Evolutionary conservation across 1,140 invertebrate genomes (phyloP).

Genomic region (Zaprionus africanus): DNA sequence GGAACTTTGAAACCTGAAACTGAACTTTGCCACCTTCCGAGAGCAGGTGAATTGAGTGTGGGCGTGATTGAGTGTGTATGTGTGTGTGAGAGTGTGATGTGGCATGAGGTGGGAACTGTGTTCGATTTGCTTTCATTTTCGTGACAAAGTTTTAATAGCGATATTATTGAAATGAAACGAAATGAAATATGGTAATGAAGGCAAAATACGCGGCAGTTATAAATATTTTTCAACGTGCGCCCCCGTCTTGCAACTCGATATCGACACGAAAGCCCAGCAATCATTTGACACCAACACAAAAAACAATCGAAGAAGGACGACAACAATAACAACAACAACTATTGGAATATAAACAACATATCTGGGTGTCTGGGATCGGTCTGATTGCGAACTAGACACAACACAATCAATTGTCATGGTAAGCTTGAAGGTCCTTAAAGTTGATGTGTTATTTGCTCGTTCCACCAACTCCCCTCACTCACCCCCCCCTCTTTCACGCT

Average conservation of each 20-base stretch:
- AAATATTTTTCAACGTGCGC: constrained; percentile 48
- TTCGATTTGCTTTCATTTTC: constrained; percentile 75
- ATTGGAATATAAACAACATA: constrained; percentile 32
- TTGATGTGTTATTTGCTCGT: neutral
- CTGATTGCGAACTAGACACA: constrained; percentile 29
- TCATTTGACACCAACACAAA: constrained; percentile 54
- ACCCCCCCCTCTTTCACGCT: neutral
- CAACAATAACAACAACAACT: constrained; percentile 18
- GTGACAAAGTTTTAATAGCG: constrained; percentile 83
- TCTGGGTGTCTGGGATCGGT: constrained; percentile 29
- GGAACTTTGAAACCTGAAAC: constrained; percentile 62
- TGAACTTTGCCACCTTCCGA: constrained; percentile 40
- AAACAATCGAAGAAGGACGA: constrained; percentile 41
- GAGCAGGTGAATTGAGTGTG: neutral
- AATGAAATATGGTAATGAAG: constrained; percentile 71
- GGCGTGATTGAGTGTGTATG: neutral
- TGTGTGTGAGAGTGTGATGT: neutral
- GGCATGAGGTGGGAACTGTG: neutral
- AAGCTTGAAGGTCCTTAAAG: constrained; percentile 37
- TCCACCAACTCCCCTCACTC: neutral
- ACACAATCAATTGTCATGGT: constrained; percentile 52
- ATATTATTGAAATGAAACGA: constrained; percentile 82
- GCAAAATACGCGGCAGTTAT: constrained; percentile 59
- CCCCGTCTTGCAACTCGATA: constrained; percentile 30
- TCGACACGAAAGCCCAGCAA: constrained; percentile 49